These are phyloP conservation scores for Acanthacorydalis orientalis DNA, from an alignment of 2,888 invertebrate genomes.

Conservation along the genomic window DNA sequence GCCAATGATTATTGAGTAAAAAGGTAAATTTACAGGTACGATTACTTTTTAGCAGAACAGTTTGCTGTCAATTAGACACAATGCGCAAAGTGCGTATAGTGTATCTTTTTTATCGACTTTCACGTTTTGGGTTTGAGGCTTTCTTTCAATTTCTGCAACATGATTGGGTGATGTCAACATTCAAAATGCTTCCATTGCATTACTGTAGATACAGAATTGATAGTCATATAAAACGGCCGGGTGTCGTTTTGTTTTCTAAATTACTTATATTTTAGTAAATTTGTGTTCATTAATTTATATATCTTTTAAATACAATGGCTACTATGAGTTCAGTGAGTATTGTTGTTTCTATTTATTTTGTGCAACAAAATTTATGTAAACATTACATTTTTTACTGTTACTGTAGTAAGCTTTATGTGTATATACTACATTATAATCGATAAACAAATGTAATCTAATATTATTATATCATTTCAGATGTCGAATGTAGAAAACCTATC, in stretches of 20 bases:
- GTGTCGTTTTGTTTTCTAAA: neutral
- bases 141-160: too few relatives aligned
- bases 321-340: conserved; percentile 9
- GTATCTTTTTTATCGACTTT: neutral
- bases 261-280: neutral
- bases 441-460: neutral
- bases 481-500: conserved; percentile 90
- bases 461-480: conserved; percentile 33
- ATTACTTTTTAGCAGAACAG: too few relatives aligned
- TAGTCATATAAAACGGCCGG: too few relatives aligned
- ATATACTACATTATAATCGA: neutral
- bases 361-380: neutral
- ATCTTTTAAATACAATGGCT: conserved; percentile 6
- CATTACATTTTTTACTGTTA: neutral
- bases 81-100: neutral
- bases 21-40: too few relatives aligned
- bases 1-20: too few relatives aligned
- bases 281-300: neutral
- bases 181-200: too few relatives aligned
- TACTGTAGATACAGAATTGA: too few relatives aligned
- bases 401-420: neutral
- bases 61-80: too few relatives aligned
- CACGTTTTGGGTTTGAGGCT: neutral
- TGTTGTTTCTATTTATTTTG: neutral
- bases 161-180: too few relatives aligned